phyloP scores from a whole-genome alignment of 2,797 vertebrate genomes.

The Danio albolineatus region DNA sequence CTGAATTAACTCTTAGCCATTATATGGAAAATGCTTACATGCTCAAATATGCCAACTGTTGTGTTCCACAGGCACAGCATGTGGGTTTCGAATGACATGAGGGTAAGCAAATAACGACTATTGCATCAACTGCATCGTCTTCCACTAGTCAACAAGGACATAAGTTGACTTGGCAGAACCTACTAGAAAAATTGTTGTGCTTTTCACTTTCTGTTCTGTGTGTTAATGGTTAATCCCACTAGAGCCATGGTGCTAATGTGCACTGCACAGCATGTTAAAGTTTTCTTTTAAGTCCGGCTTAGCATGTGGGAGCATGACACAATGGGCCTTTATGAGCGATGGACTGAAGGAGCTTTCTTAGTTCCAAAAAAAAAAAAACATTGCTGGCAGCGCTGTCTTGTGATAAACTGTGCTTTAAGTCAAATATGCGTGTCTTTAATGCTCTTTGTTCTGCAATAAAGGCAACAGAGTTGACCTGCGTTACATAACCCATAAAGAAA shows the following conservation, averaged over 20 bases:
- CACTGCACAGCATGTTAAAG: not conserved
- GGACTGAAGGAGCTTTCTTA: conserved; percentile 2
- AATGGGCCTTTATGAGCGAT: conserved; percentile 44
- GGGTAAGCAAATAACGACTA: not conserved
- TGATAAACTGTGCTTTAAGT: conserved; percentile 40
- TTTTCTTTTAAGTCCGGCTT: conserved; percentile 26
- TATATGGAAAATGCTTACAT: conserved; percentile 7
- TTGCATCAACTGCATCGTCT: conserved; percentile 15
- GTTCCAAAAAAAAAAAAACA: conserved; percentile 16
- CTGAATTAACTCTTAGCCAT: not conserved
- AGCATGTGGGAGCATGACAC: conserved; percentile 24
- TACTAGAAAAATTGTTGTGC: not conserved
- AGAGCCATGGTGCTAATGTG: conserved; percentile 1
- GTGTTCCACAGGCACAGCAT: not conserved
- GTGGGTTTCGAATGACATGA: not conserved
- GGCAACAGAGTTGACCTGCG: not conserved
- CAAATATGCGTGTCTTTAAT: conserved; percentile 4
- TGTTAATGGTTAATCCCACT: conserved; percentile 50
- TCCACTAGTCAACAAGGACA: not conserved
- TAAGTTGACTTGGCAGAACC: conserved; percentile 28
- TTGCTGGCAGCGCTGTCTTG: conserved; percentile 27
- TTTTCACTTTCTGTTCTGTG: conserved; percentile 26
- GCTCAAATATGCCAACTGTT: not conserved
- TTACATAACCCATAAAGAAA: conserved; percentile 15
- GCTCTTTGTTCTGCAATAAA: conserved; percentile 31